phyloP scores from a whole-genome alignment of 2,797 vertebrate species.

The Emydoidea blandingii region DNA sequence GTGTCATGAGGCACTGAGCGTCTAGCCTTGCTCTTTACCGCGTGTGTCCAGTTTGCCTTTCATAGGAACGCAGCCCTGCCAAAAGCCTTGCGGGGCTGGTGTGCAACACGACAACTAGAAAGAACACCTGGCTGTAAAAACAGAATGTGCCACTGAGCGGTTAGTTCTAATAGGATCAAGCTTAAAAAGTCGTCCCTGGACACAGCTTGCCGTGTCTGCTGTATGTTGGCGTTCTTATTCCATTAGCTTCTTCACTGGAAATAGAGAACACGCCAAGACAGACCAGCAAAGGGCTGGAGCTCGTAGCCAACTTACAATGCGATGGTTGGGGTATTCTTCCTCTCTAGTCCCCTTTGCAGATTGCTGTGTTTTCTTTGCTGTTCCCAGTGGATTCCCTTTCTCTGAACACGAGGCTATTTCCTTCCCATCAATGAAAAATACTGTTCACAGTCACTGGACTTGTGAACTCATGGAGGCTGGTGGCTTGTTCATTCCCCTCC shows the following conservation, averaged over 20 bases:
- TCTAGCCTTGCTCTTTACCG: neutral
- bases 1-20: too few relatives aligned
- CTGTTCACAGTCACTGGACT: neutral
- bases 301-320: accelerated
- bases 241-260: neutral
- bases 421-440: neutral
- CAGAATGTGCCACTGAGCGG: neutral
- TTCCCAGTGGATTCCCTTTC: neutral
- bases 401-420: neutral
- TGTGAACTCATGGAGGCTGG: neutral
- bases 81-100: too few relatives aligned
- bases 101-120: neutral
- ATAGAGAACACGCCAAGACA: neutral
- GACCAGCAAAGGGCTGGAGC: neutral
- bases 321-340: accelerated
- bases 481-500: neutral
- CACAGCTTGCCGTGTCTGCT: neutral
- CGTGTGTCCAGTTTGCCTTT: neutral
- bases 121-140: neutral
- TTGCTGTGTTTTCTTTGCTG: neutral
- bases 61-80: neutral
- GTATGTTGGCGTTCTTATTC: accelerated
- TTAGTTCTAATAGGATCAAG: neutral
- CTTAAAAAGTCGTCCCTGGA: accelerated
- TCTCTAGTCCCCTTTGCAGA: neutral